Base-by-base conservation (phyloP, 2,888 invertebrate genomes). In the Drosophila tripunctata region DNA sequence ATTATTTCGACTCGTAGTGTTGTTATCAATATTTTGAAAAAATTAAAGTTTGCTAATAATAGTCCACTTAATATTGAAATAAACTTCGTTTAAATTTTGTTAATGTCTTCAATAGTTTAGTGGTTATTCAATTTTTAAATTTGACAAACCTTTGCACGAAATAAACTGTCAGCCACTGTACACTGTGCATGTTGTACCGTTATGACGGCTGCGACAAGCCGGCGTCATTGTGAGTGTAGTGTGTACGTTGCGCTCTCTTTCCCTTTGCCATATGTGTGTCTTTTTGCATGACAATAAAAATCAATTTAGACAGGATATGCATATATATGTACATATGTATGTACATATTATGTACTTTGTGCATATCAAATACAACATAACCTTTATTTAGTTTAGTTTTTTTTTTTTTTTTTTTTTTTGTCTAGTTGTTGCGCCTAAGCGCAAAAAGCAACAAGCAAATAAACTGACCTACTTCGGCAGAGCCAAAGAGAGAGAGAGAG, bases 401-500 rank as follows among this genome's bases (percentile, higher is more conserved):
- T n/a, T n/a, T n/a, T n/a, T n/a, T n/a, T n/a, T 38, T 17, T 33
- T 61, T 57, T 31, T 38, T 17, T 33, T 61, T 57, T 31, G 31
- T 48, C 66, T 60, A 71, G 70, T 56, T 27, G 27, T 27, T 65
- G 69, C 51, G 45, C 50, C 33, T 31, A n/a, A 58, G 54, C 44
- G 44, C 43, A 48, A 58, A n/a, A 51, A 38, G 47, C 54, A 51
- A 55, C 38, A 52, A 55, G 54, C 57, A 54, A 66, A 48, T 78
- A 80, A 80, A 73, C 84, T 80, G 84, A 80, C 84, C 80, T 80
- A 80, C 73, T 80, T 80, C 66, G 67, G 58, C 45, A 14, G 35
- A 57, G n/a, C n/a, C n/a, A n/a, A n/a, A n/a, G n/a, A n/a, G n/a
- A n/a, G n/a, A n/a, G n/a, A n/a, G n/a, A n/a, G n/a, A n/a, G n/a